Conservation (phyloP, 2,797 vertebrate species). For the Hafferia zeledoni region DNA sequence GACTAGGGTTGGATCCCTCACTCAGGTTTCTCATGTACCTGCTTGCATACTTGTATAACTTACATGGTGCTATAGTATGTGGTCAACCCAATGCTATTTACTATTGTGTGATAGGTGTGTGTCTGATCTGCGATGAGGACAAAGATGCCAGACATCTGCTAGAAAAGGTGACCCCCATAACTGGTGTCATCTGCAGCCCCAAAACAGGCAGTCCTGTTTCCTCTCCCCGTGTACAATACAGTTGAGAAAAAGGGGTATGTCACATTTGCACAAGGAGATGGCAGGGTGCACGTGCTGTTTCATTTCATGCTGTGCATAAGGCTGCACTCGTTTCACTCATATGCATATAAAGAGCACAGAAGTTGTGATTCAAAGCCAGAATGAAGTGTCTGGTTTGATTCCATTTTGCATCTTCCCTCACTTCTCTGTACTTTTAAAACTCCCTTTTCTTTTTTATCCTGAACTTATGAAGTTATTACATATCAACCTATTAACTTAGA, state of each 20-base stretch:
- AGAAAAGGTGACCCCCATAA: not conserved
- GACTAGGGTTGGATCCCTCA: not conserved
- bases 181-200: not conserved
- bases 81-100: not conserved
- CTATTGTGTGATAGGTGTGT: rapidly evolving
- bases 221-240: not conserved
- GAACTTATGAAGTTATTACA: not conserved
- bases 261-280: not conserved
- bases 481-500: slow-evolving; percentile 3
- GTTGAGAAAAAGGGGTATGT: not conserved
- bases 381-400: not conserved
- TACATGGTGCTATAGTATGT: not conserved
- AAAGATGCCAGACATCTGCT: not conserved
- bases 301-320: not conserved
- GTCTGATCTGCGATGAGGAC: not conserved
- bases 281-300: not conserved
- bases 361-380: not conserved
- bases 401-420: not conserved
- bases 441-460: not conserved
- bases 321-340: not conserved
- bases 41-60: not conserved
- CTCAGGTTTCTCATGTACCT: not conserved
- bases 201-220: not conserved
- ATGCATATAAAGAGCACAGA: not conserved
- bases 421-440: not conserved